Evolutionary conservation across 2,888 invertebrate genomes (phyloP).

Genomic region (Galerucella nymphaeae): DNA sequence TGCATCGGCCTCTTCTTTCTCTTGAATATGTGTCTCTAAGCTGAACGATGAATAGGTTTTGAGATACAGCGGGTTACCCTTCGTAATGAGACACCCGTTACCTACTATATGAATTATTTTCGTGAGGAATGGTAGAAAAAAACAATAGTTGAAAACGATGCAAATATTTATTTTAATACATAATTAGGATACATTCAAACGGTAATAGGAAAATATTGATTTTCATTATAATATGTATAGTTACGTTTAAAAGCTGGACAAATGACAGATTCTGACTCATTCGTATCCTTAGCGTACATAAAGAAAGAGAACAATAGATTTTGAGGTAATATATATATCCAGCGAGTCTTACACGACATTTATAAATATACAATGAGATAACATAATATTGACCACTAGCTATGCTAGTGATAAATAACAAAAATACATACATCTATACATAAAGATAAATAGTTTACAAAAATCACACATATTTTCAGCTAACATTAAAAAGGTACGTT

Average conservation of each 20-base stretch:
- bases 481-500: constrained; percentile 64
- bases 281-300: constrained; percentile 41
- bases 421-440: constrained; percentile 64
- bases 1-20: too few relatives aligned
- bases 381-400: constrained; percentile 49
- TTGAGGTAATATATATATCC: constrained; percentile 58
- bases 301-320: constrained; percentile 41
- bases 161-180: constrained; percentile 65
- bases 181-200: constrained; percentile 64
- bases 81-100: too few relatives aligned
- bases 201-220: constrained; percentile 65
- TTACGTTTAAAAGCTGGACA: constrained; percentile 52
- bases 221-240: constrained; percentile 58
- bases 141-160: constrained; percentile 60
- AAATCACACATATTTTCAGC: constrained; percentile 65
- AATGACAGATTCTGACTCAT: constrained; percentile 42
- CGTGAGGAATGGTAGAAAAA: too few relatives aligned
- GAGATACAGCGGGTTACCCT: too few relatives aligned
- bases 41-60: too few relatives aligned
- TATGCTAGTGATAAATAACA: constrained; percentile 55
- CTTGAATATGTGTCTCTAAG: too few relatives aligned
- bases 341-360: constrained; percentile 54
- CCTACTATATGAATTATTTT: too few relatives aligned
- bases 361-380: constrained; percentile 58
- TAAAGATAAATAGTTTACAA: constrained; percentile 62